These are phyloP conservation scores for Andrena haemorrhoa DNA, from an alignment of 2,888 invertebrate genomes.

Conservation along the genomic window DNA sequence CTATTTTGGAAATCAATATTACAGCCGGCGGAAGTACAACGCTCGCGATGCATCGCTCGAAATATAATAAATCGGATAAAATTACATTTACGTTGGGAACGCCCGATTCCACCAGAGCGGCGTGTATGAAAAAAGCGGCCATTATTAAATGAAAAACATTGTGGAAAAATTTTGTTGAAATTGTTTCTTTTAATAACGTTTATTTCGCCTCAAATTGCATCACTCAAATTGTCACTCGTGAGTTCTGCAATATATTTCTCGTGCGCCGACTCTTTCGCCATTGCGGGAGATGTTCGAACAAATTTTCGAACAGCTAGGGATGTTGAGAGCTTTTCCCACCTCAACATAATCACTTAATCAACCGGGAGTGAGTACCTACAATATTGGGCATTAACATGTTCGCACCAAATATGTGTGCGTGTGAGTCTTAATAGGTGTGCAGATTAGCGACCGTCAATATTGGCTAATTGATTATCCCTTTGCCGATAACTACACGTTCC, in stretches of 20 bases:
- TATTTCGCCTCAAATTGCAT: background rate
- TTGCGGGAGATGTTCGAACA: no score
- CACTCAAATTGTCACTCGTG: no score
- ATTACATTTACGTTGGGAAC: slow-evolving; percentile 22
- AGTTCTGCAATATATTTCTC: no score
- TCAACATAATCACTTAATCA: slow-evolving; percentile 5
- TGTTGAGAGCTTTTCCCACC: background rate
- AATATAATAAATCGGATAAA: slow-evolving; percentile 39
- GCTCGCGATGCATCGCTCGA: slow-evolving; percentile 37
- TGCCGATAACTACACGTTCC: background rate
- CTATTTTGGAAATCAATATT: slow-evolving; percentile 21
- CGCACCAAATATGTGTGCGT: background rate
- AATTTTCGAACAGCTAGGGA: background rate
- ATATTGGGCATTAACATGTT: background rate
- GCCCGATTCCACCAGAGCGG: background rate
- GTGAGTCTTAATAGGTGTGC: slow-evolving; percentile 25
- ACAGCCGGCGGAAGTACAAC: background rate
- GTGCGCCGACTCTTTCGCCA: no score
- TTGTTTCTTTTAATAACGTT: slow-evolving; percentile 7
- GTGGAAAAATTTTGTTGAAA: background rate
- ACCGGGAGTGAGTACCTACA: background rate
- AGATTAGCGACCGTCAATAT: slow-evolving; percentile 47
- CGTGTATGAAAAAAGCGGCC: background rate
- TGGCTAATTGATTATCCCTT: slow-evolving; percentile 39
- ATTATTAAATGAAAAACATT: background rate